Base-by-base conservation (phyloP, 1,140 invertebrate genomes). In the Drosophila orosa region DNA sequence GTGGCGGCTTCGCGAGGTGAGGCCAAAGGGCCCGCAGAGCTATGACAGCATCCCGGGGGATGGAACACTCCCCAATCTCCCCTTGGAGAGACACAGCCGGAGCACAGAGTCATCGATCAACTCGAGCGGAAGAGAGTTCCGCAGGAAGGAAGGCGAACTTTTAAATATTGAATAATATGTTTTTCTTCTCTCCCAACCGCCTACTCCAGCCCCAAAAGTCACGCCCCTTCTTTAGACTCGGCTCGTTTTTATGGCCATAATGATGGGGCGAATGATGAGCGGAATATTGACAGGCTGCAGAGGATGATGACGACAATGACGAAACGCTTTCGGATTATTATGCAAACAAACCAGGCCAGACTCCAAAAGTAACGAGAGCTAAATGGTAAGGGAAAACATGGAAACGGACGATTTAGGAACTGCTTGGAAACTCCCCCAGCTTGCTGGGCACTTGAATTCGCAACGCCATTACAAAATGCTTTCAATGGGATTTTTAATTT, bases 121-220 rank as follows among this genome's bases (percentile, higher is more conserved):
- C 61, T 68, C 55, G 59, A 87, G 84, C 78, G 52, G 61, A 67
- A 76, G 78, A 62, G 61, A 82, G 52, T 66, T 69, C n/a, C 55
- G 58, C 63, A 57, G 58, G 62, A 68, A 78, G 59, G 61, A 71
- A 74, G 65, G 48, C 42, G 40, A 63, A 82, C 74, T 69, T 86
- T 85, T 85, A 75, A 82, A 86, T 79, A 83, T 86, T 83, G 82
- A 78, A 82, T 78, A 86, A 86, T 86, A 86, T 79, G 68, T 74
- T 78, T 69, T 45, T 27, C 67, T 48, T 60, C 6, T 39, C 10
- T 39, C 15, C 5, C n/a, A 39, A n/a, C 15, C 27, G n/a, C 19
- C 5, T 33, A 5, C 44, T 33, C 8, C 44, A 45, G 7, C n/a
- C 10, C 24, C 35, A 45, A 35, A 33, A 13, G 65, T 27, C 60